Conservation (phyloP, 2,888 invertebrate species). For the Trypoxylon attenuatum region DNA sequence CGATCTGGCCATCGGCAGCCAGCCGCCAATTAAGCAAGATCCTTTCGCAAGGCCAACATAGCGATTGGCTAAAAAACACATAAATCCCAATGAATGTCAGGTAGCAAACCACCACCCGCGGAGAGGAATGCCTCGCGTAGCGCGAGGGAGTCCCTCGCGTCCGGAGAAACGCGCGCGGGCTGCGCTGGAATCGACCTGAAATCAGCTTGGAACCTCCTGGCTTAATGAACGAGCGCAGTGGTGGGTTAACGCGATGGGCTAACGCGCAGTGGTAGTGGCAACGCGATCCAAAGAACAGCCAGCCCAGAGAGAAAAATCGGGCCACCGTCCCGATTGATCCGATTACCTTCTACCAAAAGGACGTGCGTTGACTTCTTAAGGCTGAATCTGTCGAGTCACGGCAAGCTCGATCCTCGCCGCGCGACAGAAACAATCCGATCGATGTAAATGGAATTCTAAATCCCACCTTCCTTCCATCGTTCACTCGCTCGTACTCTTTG, state of each 20-base stretch:
- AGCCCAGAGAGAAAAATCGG: conserved; percentile 33
- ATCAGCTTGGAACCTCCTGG: conserved; percentile 19
- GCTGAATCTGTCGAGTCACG: conserved; percentile 14
- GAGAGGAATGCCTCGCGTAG: conserved; percentile 13
- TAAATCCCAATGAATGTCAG: conserved; percentile 45
- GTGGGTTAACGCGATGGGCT: too few relatives aligned
- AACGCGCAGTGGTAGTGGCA: too few relatives aligned
- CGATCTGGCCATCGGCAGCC: too few relatives aligned
- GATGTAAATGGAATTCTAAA: conserved; percentile 30
- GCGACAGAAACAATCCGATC: conserved; percentile 20
- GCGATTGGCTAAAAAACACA: conserved; percentile 28
- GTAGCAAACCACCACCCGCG: conserved; percentile 28
- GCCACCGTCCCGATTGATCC: conserved; percentile 34
- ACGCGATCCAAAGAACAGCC: too few relatives aligned
- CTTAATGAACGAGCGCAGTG: conserved; percentile 27
- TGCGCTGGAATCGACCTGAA: not conserved
- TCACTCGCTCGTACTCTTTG: too few relatives aligned
- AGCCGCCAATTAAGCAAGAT: conserved; percentile 43
- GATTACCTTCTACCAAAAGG: conserved; percentile 36
- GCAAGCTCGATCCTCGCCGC: conserved; percentile 1
- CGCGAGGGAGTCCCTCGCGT: conserved; percentile 11
- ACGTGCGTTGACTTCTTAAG: conserved; percentile 44
- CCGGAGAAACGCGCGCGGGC: not conserved
- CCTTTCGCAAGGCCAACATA: conserved; percentile 34
- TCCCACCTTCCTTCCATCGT: not conserved